Conservation (phyloP, 2,797 vertebrate genomes). For the Saguinus oedipus region DNA sequence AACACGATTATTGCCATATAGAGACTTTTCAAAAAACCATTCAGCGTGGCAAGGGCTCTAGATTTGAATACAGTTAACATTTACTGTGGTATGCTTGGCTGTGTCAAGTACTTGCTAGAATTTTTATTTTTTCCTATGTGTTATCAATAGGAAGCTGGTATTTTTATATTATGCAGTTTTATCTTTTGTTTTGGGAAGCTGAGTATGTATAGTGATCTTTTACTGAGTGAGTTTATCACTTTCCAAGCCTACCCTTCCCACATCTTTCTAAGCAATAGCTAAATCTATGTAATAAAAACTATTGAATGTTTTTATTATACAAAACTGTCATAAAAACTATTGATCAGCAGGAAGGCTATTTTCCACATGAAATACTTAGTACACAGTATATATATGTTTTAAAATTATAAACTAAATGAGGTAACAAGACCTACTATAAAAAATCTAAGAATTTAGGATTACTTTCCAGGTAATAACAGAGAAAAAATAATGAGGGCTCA, state of each 20-base stretch:
- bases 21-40: constrained; percentile 8
- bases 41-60: background rate
- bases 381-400: background rate
- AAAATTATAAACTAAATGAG: constrained; percentile 27
- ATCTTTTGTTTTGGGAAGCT: background rate
- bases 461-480: constrained; percentile 10
- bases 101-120: background rate
- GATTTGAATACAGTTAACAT: background rate
- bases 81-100: background rate
- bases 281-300: background rate
- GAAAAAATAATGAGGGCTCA: background rate
- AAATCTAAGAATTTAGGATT: constrained; percentile 21
- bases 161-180: background rate
- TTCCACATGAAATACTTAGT: constrained; percentile 32
- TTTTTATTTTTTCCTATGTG: background rate
- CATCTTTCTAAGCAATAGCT: background rate
- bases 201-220: background rate
- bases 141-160: background rate
- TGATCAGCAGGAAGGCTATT: background rate
- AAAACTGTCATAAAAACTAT: background rate
- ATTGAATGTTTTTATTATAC: background rate
- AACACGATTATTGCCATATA: background rate
- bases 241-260: background rate
- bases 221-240: background rate
- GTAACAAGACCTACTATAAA: background rate